Percentiles rank a stretch among this genome's conserved stretches.
These are phyloP conservation scores for Lota lota DNA, from an alignment of 2,113 vertebrate genomes.

Conservation along the genomic window DNA sequence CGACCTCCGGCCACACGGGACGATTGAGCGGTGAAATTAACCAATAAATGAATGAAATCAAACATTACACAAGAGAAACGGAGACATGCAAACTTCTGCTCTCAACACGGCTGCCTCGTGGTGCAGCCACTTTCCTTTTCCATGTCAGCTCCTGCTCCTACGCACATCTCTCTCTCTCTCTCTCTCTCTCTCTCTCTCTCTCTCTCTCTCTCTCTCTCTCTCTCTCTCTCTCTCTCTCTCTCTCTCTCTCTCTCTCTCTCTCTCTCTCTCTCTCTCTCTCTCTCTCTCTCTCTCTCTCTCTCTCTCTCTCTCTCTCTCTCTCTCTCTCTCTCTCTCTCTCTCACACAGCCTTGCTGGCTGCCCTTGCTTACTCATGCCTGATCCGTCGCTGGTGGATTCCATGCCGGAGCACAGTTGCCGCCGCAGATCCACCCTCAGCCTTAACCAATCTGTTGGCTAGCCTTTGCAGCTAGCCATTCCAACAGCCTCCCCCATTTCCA, in stretches of 20 bases:
- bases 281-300: no score
- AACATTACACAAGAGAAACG: background rate
- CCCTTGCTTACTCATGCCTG: conserved; percentile 31
- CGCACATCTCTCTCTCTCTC: background rate
- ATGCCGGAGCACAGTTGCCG: conserved; percentile 65
- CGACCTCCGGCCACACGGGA: no score
- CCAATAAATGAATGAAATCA: background rate
- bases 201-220: no score
- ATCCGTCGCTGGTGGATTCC: conserved; percentile 70
- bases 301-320: no score
- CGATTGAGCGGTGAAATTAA: no score
- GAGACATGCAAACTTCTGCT: no score
- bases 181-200: no score
- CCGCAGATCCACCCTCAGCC: conserved; percentile 85
- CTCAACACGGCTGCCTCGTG: no score
- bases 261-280: no score
- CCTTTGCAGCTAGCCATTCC: conserved; percentile 73
- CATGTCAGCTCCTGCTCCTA: background rate
- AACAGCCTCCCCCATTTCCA: conserved; percentile 67
- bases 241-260: background rate
- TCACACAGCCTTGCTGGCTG: conserved; percentile 11
- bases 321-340: background rate
- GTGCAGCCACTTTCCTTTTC: background rate
- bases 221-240: no score
- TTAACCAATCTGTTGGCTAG: conserved; percentile 84